Evolutionary conservation across 2,888 invertebrate species (phyloP).

Genomic region (Chymomyza amoena): DNA sequence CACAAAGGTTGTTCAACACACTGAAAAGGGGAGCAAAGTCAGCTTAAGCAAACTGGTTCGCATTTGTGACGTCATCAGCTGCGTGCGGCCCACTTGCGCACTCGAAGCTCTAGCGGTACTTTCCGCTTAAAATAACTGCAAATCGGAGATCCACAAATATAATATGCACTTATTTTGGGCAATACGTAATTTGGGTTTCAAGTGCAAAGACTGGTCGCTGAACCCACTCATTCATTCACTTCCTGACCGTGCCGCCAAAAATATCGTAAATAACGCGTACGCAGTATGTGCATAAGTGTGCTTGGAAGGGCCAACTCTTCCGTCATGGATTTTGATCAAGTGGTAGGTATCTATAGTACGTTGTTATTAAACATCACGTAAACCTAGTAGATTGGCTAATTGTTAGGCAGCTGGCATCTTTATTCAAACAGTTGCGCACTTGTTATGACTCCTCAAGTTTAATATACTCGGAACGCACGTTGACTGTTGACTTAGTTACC

Average conservation of each 20-base stretch:
- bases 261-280: not conserved
- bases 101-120: constrained; percentile 59
- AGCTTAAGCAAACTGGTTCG: constrained; percentile 20
- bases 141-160: constrained; percentile 13
- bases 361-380: not conserved
- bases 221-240: constrained; percentile 37
- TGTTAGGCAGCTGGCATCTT: not conserved
- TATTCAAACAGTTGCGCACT: not conserved
- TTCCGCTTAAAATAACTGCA: constrained; percentile 37
- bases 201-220: constrained; percentile 66
- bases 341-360: not conserved
- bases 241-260: not conserved
- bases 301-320: not conserved
- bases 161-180: constrained; percentile 53
- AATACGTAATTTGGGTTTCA: constrained; percentile 66
- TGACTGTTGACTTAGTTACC: constrained; percentile 39
- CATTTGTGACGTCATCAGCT: constrained; percentile 45
- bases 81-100: constrained; percentile 57
- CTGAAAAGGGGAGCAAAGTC: constrained; percentile 17
- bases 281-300: not conserved
- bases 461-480: constrained; percentile 54
- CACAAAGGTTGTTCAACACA: constrained; percentile 13
- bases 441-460: constrained; percentile 18
- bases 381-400: not conserved
- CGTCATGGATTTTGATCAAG: not conserved